Conservation (phyloP, 2,797 vertebrate genomes). For the Emydoidea blandingii region DNA sequence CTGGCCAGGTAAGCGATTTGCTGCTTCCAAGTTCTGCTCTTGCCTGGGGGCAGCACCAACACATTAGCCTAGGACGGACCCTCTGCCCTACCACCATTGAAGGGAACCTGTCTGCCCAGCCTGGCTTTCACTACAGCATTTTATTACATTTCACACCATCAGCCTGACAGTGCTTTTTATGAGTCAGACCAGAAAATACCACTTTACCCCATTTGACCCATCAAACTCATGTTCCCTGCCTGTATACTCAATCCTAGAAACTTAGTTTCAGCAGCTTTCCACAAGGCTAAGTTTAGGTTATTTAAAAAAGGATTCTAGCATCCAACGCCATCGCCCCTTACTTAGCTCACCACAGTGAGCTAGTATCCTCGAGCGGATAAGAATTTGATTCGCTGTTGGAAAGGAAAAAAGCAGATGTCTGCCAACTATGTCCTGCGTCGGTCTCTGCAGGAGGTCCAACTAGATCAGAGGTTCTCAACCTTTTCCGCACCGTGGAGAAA, state of each 20-base stretch:
- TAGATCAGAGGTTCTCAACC: background rate
- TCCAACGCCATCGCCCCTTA: background rate
- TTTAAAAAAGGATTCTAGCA: too few relatives aligned
- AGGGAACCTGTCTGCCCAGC: background rate
- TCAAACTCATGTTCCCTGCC: background rate
- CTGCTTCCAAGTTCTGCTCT: background rate
- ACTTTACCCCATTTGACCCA: background rate
- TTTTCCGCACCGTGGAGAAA: background rate
- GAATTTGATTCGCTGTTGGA: background rate
- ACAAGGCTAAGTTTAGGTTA: background rate
- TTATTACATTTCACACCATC: background rate
- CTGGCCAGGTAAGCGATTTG: background rate
- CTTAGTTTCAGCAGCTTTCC: background rate
- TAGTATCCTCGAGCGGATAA: background rate
- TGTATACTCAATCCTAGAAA: background rate
- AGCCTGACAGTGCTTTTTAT: background rate
- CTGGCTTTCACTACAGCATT: background rate
- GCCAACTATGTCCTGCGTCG: background rate
- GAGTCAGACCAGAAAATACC: background rate
- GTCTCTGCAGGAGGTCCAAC: background rate
- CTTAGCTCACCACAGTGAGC: background rate
- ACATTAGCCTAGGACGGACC: too few relatives aligned
- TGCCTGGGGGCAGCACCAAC: background rate
- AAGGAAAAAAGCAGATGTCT: background rate
- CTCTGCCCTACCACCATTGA: background rate